Conservation (phyloP, 2,888 invertebrate genomes). For the Sphaerophoria taeniata region DNA sequence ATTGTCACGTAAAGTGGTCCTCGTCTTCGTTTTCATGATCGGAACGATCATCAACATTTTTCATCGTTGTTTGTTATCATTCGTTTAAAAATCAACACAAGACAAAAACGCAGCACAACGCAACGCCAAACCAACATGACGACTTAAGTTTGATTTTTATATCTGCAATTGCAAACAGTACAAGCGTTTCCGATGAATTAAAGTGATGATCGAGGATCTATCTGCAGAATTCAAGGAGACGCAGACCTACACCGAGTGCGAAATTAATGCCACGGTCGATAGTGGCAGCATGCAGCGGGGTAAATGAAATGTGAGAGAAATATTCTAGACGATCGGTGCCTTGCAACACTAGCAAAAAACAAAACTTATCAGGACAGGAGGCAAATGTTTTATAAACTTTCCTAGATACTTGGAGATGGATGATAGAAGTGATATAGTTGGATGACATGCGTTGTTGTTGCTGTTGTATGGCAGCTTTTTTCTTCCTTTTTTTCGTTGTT, state of each 20-base stretch:
- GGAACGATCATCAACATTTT: slow-evolving; percentile 48
- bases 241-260: neutral
- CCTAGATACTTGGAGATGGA: neutral
- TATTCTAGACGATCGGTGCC: neutral
- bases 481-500: slow-evolving; percentile 13
- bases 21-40: slow-evolving; percentile 47
- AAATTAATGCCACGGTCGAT: neutral
- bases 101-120: neutral
- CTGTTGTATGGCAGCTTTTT: slow-evolving; percentile 23
- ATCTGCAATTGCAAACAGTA: slow-evolving; percentile 53
- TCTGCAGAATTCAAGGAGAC: neutral
- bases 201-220: slow-evolving; percentile 33
- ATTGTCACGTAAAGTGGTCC: neutral
- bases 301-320: slow-evolving; percentile 33
- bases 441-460: slow-evolving; percentile 49
- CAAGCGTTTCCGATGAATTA: slow-evolving; percentile 51
- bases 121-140: slow-evolving; percentile 29
- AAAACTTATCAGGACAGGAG: slow-evolving; percentile 14
- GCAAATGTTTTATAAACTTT: slow-evolving; percentile 17
- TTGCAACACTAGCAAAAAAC: slow-evolving; percentile 5
- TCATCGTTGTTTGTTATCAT: slow-evolving; percentile 53
- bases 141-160: slow-evolving; percentile 39
- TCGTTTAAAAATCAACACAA: slow-evolving; percentile 43
- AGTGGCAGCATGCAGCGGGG: neutral
- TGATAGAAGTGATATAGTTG: slow-evolving; percentile 5